Percentiles rank a stretch among this genome's conserved stretches.
Evolutionary conservation across 2,797 vertebrate species (phyloP).

Genomic region (Fundulus diaphanus): DNA sequence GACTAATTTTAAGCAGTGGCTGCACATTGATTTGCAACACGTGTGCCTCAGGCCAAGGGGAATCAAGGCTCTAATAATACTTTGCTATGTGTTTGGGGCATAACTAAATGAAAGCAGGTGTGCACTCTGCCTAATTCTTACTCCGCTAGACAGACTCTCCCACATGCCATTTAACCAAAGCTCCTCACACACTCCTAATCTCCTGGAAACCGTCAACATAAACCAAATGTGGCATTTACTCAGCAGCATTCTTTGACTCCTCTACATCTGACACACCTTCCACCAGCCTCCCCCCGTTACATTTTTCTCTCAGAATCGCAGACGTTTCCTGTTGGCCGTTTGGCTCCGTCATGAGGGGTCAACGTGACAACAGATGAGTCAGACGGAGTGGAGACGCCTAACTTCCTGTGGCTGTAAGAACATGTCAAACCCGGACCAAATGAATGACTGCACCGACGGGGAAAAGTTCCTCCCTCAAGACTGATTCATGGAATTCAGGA

Average conservation of each 20-base stretch:
- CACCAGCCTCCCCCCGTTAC: not conserved
- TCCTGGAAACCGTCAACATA: constrained; percentile 54
- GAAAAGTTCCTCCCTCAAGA: constrained; percentile 43
- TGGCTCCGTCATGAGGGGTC: constrained; percentile 61
- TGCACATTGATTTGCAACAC: not conserved
- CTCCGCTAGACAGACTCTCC: constrained; percentile 27
- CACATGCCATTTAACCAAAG: constrained; percentile 34
- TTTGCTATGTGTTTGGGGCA: constrained; percentile 22
- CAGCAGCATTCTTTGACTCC: constrained; percentile 25
- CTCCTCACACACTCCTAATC: constrained; percentile 45
- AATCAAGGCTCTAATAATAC: constrained; percentile 12
- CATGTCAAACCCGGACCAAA: constrained; percentile 43
- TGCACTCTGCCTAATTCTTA: constrained; percentile 44
- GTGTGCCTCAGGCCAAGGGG: constrained; percentile 10
- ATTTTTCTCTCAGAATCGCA: constrained; percentile 40
- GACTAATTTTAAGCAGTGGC: constrained; percentile 43
- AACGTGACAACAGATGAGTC: constrained; percentile 78
- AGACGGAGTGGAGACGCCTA: constrained; percentile 72
- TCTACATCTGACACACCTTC: constrained; percentile 54
- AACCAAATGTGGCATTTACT: constrained; percentile 47
- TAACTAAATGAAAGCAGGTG: constrained; percentile 34
- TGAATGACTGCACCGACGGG: constrained; percentile 38
- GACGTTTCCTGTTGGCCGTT: constrained; percentile 69
- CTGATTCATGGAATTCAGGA: constrained; percentile 57
- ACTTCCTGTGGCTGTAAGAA: constrained; percentile 72